Base-by-base conservation (phyloP, 2,888 invertebrate genomes). In the Exocentrus adspersus region DNA sequence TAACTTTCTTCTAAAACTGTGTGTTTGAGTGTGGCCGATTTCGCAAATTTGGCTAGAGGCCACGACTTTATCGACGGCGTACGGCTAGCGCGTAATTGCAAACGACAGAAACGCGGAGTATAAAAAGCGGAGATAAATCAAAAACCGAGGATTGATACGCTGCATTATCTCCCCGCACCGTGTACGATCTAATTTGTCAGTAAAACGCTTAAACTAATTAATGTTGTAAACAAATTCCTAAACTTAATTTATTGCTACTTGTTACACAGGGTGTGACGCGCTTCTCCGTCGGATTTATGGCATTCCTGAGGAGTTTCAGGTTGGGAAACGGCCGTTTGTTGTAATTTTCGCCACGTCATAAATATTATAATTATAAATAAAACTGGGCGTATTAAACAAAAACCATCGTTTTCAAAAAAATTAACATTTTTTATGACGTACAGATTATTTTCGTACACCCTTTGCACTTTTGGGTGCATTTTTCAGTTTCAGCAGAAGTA, bases 1-100 rank as follows among this genome's bases (percentile, higher is more conserved):
- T n/a, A n/a, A n/a, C n/a, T n/a, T n/a, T n/a, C n/a, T n/a, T n/a
- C n/a, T n/a, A n/a, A n/a, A n/a, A n/a, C n/a, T n/a, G n/a, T n/a
- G n/a, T n/a, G n/a, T n/a, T n/a, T n/a, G n/a, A n/a, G n/a, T n/a
- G n/a, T n/a, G n/a, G n/a, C n/a, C n/a, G n/a, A n/a, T n/a, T n/a
- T n/a, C n/a, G n/a, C n/a, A n/a, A n/a, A n/a, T n/a, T n/a, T n/a
- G n/a, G 9, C 28, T 2, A 9, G 48, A 20, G 56, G 17, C 57
- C 62, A 67, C 64, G 64, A 64, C 64, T 72, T 72, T 65, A 70
- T 72, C 68, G 68, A 67, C 68, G 65, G 67, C 69, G 71, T 74
- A 61, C 69, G 61, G 59, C 71, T 70, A 66, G n/a, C 56, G 62
- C 66, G 62, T 65, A 65, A 62, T 54, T 43, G 54, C 43, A 54